A percentile compares a stretch with the other conserved stretches of the same genome.
These are phyloP conservation scores for Ornithorhynchus anatinus DNA, from an alignment of 2,113 vertebrate species.

Conservation along the genomic window DNA sequence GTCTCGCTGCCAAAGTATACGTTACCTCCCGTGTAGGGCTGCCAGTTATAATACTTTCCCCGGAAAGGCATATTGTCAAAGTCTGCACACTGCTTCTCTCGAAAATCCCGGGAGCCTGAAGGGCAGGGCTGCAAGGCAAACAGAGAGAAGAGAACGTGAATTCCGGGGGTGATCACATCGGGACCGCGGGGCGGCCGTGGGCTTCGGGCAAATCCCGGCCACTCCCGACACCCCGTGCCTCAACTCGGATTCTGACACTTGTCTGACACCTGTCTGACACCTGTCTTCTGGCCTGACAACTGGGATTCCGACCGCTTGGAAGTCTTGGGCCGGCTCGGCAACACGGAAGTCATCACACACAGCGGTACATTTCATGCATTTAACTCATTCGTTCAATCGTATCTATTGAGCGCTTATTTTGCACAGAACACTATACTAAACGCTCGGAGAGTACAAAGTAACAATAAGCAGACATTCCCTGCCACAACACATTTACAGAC, in stretches of 20 bases:
- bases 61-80: constrained; percentile 97
- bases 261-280: too few relatives aligned
- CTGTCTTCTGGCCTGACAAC: constrained; percentile 36
- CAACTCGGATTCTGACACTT: too few relatives aligned
- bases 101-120: constrained; percentile 88
- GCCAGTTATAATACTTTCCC: constrained; percentile 99
- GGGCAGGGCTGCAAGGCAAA: constrained; percentile 83
- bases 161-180: too few relatives aligned
- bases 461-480: too few relatives aligned
- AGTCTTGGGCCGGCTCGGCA: constrained; percentile 32
- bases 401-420: too few relatives aligned
- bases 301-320: constrained; percentile 27
- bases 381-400: too few relatives aligned
- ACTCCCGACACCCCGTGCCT: too few relatives aligned
- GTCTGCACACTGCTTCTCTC: constrained; percentile 96
- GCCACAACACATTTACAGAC: too few relatives aligned
- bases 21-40: constrained; percentile 96
- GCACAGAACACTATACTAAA: too few relatives aligned
- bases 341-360: constrained; percentile 53
- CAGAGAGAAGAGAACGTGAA: constrained; percentile 29
- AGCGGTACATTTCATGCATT: constrained; percentile 43
- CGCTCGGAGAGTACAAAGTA: too few relatives aligned
- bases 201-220: too few relatives aligned
- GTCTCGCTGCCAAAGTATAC: constrained; percentile 42
- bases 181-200: too few relatives aligned